Percentiles rank a stretch among this genome's conserved stretches.
These are phyloP conservation scores for Acronicta aceris DNA, from an alignment of 2,888 invertebrate species.

Conservation along the genomic window DNA sequence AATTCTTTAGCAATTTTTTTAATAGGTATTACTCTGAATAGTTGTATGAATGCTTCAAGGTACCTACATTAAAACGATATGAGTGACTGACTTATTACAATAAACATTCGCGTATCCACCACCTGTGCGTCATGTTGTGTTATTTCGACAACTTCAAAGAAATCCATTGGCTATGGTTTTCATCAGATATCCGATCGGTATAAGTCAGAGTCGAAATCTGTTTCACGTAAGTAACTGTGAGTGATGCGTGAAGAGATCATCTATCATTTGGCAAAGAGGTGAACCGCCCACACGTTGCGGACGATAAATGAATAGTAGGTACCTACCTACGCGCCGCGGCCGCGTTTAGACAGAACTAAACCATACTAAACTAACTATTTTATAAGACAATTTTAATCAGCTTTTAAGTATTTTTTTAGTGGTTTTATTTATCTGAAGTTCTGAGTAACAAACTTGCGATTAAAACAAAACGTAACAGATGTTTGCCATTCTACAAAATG, in stretches of 20 bases:
- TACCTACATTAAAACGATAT: constrained; percentile 4
- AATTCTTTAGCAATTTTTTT: too few relatives aligned
- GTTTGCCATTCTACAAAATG: constrained; percentile 24
- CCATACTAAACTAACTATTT: constrained; percentile 15
- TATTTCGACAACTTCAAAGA: constrained; percentile 74
- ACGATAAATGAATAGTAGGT: constrained; percentile 53
- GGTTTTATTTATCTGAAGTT: too few relatives aligned
- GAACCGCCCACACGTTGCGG: constrained; percentile 55
- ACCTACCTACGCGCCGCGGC: constrained; percentile 16
- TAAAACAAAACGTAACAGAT: constrained; percentile 22
- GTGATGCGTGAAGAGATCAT: constrained; percentile 69
- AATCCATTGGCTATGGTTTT: constrained; percentile 68
- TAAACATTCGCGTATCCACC: constrained; percentile 34
- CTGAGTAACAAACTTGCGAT: constrained; percentile 10
- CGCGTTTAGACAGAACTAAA: constrained; percentile 11
- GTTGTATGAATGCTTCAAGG: constrained; percentile 4
- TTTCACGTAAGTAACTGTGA: constrained; percentile 70
- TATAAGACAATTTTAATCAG: constrained; percentile 1
- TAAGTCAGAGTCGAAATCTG: constrained; percentile 68
- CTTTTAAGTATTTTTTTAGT: not conserved
- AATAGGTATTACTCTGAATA: not conserved
- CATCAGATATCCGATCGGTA: constrained; percentile 68
- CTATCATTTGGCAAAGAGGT: constrained; percentile 68
- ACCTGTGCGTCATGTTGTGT: constrained; percentile 43
- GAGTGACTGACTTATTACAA: constrained; percentile 27